Evolutionary conservation across 2,113 vertebrate genomes (phyloP), one percentile per base, ranked within the genome.

Genomic region (Clarias batrachus): DNA sequence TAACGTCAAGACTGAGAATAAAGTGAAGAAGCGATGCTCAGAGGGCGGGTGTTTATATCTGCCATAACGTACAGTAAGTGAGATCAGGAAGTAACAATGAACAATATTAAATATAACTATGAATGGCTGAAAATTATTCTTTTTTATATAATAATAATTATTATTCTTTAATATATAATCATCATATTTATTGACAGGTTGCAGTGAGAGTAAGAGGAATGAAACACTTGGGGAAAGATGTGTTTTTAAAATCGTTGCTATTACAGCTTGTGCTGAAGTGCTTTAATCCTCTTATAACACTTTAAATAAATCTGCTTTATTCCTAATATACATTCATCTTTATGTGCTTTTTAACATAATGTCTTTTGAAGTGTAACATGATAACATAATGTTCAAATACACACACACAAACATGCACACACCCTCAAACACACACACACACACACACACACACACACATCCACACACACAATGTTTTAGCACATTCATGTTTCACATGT

Each of bases 391-490:
- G 48, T 8, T 41, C 41, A 41, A 48, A 48, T 48, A 48, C 48
- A 48, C 48, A 48, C 48, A 48, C 48, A 48, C n/a, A 9, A 16
- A 3, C 41, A 41, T 5, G 0, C 41, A 41, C 41, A 6, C 41
- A 41, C 41, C 3, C 57, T 16, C 16, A 78, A 1, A 54, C 73
- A 25, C 54, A 9, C n/a, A 3, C 41, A 41, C 41, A 41, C 41
- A 41, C 41, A 41, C 41, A 41, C 41, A 41, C 57, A 59, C 17
- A 78, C 4, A 54, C 73, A 25, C 73, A 76, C 37, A 74, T 41
- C 52, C 71, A 74, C 76, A 79, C 54, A 57, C 54, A 9, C n/a
- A 3, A 30, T 27, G 48, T 83, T 83, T 71, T 83, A 71, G 52
- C 82, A 71, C n/a, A 3, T 70, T 57, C n/a, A 12, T 33, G 16